Conservation (phyloP, 2,113 vertebrate species). For the Hypocryptadius cinnamomeus region DNA sequence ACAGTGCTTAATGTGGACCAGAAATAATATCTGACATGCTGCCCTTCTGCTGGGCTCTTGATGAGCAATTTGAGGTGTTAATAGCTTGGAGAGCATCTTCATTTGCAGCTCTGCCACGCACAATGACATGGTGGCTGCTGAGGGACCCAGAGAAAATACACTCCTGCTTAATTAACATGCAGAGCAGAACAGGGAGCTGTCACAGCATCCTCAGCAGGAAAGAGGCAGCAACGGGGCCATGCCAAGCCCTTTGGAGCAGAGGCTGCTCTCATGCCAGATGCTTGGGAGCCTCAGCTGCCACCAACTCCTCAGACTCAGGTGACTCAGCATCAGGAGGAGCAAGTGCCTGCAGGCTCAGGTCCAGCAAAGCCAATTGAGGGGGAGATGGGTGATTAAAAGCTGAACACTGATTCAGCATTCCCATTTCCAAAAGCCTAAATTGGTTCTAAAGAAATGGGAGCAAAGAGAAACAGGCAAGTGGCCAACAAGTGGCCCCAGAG, state of each 20-base stretch:
- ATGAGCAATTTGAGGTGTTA: slow-evolving; percentile 26
- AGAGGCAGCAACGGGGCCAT: neutral
- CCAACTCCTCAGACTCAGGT: neutral
- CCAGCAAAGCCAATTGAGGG: neutral
- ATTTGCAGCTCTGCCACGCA: neutral
- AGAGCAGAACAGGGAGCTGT: neutral
- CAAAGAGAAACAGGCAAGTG: neutral
- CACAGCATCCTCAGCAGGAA: neutral
- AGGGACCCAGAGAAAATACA: neutral
- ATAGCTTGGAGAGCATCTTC: slow-evolving; percentile 32
- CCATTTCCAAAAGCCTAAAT: neutral
- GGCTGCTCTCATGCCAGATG: neutral
- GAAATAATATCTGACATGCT: neutral
- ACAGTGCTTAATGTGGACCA: neutral
- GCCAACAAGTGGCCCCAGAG: neutral
- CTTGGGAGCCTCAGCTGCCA: neutral
- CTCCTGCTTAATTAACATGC: slow-evolving; percentile 25
- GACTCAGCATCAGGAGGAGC: neutral
- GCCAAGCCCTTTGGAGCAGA: neutral
- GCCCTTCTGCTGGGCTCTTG: slow-evolving; percentile 22
- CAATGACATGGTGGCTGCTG: slow-evolving; percentile 6
- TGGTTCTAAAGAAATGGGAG: neutral
- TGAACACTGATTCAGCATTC: neutral
- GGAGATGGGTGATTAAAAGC: neutral
- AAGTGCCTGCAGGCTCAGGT: neutral